phyloP scores from a whole-genome alignment of 2,113 vertebrate genomes.

The Peromyscus polionotus region DNA sequence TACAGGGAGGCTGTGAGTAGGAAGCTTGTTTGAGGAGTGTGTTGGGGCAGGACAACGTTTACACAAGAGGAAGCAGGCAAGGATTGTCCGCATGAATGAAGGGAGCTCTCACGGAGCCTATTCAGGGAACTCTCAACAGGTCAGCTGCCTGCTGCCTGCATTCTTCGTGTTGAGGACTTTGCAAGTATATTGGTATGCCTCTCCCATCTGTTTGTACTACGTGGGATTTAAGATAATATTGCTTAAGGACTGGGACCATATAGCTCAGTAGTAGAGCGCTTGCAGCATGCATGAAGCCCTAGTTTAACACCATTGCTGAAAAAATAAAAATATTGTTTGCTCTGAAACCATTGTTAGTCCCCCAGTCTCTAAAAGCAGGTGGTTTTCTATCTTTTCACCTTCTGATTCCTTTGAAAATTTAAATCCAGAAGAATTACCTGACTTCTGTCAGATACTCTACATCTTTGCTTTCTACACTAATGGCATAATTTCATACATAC shows the following conservation, averaged over 20 bases:
- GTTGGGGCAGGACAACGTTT: not conserved
- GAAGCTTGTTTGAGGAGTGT: not conserved
- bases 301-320: not conserved
- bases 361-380: not conserved
- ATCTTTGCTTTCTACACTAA: not conserved
- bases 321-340: not conserved
- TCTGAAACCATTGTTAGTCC: not conserved
- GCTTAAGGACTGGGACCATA: not conserved
- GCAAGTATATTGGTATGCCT: not conserved
- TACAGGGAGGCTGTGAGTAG: not conserved
- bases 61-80: not conserved
- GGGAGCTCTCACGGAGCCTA: not conserved
- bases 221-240: not conserved
- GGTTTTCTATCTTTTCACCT: not conserved
- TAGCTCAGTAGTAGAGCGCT: not conserved
- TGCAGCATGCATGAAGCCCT: not conserved
- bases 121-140: not conserved
- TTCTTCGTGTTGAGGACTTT: not conserved
- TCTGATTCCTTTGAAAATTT: not conserved
- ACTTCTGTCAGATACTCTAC: not conserved
- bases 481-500: not conserved
- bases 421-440: constrained; percentile 33
- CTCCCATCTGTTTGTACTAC: not conserved
- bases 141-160: not conserved
- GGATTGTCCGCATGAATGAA: not conserved